These are phyloP conservation scores for Girardinus metallicus DNA, from an alignment of 2,797 vertebrate species.

Conservation along the genomic window DNA sequence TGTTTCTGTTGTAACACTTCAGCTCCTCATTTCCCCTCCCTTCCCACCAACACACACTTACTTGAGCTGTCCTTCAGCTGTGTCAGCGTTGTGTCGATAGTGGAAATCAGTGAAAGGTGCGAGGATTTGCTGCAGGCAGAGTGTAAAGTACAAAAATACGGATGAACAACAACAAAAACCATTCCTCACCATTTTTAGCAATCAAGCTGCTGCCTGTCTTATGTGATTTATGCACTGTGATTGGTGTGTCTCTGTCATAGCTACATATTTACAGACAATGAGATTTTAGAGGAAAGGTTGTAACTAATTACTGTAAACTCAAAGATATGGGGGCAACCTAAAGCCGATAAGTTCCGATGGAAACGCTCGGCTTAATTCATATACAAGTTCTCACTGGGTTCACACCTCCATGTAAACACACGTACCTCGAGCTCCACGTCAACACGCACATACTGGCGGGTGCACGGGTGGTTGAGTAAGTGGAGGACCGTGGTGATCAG, in stretches of 20 bases:
- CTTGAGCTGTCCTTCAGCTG: conserved; percentile 96
- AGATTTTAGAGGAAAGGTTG: conserved; percentile 39
- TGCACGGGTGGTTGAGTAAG: conserved; percentile 98
- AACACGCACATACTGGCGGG: conserved; percentile 92
- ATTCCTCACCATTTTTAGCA: neutral
- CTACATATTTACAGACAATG: conserved; percentile 60
- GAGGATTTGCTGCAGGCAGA: conserved; percentile 92
- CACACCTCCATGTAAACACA: neutral
- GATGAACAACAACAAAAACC: conserved; percentile 16
- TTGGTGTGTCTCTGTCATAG: conserved; percentile 21
- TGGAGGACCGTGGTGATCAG: conserved; percentile 98
- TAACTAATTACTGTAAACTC: conserved; percentile 64
- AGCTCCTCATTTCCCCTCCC: conserved; percentile 8
- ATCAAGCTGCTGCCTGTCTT: conserved; percentile 30
- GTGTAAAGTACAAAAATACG: conserved; percentile 18
- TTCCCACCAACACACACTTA: conserved; percentile 78
- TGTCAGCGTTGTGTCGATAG: conserved; percentile 99
- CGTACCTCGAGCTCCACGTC: conserved; percentile 96
- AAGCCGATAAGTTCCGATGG: conserved; percentile 41
- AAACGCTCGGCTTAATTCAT: conserved; percentile 36
- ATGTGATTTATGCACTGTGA: conserved; percentile 38
- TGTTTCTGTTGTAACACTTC: conserved; percentile 32
- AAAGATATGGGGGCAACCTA: conserved; percentile 55
- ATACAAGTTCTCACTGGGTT: conserved; percentile 22
- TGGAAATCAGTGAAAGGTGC: conserved; percentile 99